phyloP scores from a whole-genome alignment of 2,797 vertebrate species.

The Emydoidea blandingii region DNA sequence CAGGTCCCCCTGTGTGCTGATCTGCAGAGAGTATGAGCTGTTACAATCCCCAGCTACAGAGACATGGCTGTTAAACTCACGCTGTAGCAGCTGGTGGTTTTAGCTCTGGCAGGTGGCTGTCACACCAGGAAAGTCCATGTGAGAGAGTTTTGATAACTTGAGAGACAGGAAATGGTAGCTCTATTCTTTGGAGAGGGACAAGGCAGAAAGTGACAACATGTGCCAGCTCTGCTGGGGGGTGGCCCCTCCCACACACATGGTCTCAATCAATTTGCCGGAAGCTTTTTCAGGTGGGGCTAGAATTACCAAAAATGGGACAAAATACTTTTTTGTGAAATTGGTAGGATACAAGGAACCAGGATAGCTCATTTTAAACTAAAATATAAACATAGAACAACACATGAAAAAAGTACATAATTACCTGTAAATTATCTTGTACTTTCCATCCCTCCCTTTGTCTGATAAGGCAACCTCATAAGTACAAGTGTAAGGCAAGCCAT shows the following conservation, averaged over 20 bases:
- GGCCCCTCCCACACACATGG: neutral
- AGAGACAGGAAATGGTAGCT: neutral
- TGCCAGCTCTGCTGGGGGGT: neutral
- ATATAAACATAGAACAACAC: neutral
- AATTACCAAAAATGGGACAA: neutral
- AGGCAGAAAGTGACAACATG: neutral
- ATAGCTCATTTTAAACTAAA: neutral
- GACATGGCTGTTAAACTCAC: too few species aligned
- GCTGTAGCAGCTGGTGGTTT: neutral
- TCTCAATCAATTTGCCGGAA: neutral
- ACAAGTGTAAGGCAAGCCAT: slow-evolving; percentile 90
- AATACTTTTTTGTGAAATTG: neutral
- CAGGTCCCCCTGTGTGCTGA: neutral
- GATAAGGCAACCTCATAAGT: slow-evolving; percentile 95
- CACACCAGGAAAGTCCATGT: neutral
- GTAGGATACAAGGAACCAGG: neutral
- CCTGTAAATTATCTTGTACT: slow-evolving; percentile 97
- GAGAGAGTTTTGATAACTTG: neutral
- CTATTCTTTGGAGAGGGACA: neutral
- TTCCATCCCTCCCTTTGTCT: slow-evolving; percentile 95
- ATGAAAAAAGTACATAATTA: slow-evolving; percentile 51
- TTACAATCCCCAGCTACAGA: neutral
- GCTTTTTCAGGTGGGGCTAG: neutral
- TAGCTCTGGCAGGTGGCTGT: neutral
- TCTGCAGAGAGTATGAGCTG: neutral